These are phyloP conservation scores for Fundulus diaphanus DNA, from an alignment of 2,797 vertebrate genomes.

Conservation along the genomic window DNA sequence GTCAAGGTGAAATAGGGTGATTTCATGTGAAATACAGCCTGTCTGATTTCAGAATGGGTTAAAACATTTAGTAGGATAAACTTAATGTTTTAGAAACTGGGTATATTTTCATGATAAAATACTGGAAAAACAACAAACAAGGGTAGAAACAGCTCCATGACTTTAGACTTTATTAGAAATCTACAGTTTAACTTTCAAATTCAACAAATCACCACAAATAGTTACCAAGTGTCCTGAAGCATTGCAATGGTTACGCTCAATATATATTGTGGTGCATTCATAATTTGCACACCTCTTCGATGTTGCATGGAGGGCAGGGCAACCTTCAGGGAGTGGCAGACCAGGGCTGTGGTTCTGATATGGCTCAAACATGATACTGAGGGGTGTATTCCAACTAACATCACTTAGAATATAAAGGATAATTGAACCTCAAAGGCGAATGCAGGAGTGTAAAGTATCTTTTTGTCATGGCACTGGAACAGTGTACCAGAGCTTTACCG, in stretches of 20 bases:
- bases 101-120: too few relatives aligned
- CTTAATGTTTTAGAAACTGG: too few relatives aligned
- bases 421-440: too few relatives aligned
- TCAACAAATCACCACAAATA: neutral
- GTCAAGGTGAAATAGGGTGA: neutral
- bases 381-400: neutral
- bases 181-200: neutral
- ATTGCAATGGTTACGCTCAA: neutral
- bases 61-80: neutral
- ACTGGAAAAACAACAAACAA: too few relatives aligned
- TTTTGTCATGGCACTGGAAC: neutral
- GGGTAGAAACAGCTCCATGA: too few relatives aligned
- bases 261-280: neutral
- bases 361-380: neutral
- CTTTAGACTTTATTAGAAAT: neutral
- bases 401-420: too few relatives aligned
- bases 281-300: neutral
- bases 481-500: neutral
- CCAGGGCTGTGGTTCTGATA: neutral
- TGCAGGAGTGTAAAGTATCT: too few relatives aligned
- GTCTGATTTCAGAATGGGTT: neutral
- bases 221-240: neutral
- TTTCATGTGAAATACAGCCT: neutral
- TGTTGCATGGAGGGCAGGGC: neutral
- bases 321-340: neutral